Conservation (phyloP, 2,113 vertebrate genomes). For the Sus scrofa region DNA sequence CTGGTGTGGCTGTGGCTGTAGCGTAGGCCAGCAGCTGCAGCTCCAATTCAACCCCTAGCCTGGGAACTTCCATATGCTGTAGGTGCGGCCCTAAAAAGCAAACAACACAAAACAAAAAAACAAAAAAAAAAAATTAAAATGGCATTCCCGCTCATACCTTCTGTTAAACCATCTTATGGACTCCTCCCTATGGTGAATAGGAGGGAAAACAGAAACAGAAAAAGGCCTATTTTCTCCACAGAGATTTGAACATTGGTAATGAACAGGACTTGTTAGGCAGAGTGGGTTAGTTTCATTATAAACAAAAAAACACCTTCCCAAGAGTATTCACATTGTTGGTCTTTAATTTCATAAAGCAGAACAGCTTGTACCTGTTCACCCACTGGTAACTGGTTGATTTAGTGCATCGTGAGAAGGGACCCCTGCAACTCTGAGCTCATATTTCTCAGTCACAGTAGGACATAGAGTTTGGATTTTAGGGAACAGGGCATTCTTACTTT, state of each 20-base stretch:
- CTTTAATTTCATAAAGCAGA: conserved; percentile 9
- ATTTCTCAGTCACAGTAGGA: not conserved
- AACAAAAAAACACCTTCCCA: conserved; percentile 4
- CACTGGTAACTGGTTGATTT: not conserved
- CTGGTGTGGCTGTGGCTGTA: too few relatives aligned
- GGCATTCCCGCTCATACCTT: not conserved
- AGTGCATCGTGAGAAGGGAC: not conserved
- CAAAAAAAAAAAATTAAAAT: not conserved
- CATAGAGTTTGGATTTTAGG: not conserved
- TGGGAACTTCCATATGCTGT: too few relatives aligned
- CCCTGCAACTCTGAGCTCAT: not conserved
- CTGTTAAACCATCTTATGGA: not conserved
- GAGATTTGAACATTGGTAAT: not conserved
- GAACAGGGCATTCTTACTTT: not conserved
- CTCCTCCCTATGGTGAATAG: not conserved
- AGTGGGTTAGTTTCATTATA: not conserved
- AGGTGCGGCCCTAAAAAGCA: too few relatives aligned
- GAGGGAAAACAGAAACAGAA: not conserved
- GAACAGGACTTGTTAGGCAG: not conserved
- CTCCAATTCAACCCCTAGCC: too few relatives aligned
- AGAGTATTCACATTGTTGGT: not conserved
- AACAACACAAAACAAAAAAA: too few relatives aligned
- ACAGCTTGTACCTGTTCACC: not conserved
- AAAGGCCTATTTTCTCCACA: not conserved
- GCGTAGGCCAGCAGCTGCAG: too few relatives aligned